Evolutionary conservation across 2,888 invertebrate species (phyloP).

Genomic region (Eurytoma adleriae): DNA sequence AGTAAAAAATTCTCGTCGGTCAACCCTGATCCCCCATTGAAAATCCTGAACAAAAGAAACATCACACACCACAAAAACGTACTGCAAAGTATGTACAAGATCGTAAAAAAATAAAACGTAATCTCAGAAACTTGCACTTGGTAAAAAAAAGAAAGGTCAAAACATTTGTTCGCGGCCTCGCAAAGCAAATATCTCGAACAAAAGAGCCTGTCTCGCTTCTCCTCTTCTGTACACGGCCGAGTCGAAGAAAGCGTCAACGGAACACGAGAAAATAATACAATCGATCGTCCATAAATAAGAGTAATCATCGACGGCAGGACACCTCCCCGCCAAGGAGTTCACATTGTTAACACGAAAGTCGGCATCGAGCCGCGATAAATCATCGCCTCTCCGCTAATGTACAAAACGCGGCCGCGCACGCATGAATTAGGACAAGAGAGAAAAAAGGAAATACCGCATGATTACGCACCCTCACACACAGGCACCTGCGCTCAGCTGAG

Average conservation of each 20-base stretch:
- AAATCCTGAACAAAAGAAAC: not conserved
- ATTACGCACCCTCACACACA: not conserved
- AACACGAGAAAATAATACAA: not conserved
- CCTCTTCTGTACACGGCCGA: not conserved
- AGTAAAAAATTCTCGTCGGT: not conserved
- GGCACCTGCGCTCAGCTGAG: not conserved
- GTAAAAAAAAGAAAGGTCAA: not conserved
- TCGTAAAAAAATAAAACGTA: not conserved
- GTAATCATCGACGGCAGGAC: not conserved
- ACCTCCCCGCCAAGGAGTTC: slow-evolving; percentile 1
- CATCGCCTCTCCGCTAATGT: slow-evolving; percentile 7
- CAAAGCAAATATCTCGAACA: not conserved
- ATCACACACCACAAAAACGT: not conserved
- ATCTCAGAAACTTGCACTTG: not conserved
- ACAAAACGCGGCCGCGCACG: not conserved
- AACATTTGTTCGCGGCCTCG: not conserved
- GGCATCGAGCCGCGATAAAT: slow-evolving; percentile 21
- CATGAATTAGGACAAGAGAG: not conserved
- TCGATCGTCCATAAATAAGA: slow-evolving; percentile 11
- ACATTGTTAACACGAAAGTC: not conserved
- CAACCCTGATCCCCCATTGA: slow-evolving; percentile 27
- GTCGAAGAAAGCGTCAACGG: not conserved
- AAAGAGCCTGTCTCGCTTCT: not conserved
- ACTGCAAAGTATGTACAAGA: not conserved
- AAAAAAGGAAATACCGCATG: not conserved